Percentiles rank a stretch among this genome's conserved stretches.
phyloP scores from a whole-genome alignment of 2,113 vertebrate species.

The Empidonax traillii region DNA sequence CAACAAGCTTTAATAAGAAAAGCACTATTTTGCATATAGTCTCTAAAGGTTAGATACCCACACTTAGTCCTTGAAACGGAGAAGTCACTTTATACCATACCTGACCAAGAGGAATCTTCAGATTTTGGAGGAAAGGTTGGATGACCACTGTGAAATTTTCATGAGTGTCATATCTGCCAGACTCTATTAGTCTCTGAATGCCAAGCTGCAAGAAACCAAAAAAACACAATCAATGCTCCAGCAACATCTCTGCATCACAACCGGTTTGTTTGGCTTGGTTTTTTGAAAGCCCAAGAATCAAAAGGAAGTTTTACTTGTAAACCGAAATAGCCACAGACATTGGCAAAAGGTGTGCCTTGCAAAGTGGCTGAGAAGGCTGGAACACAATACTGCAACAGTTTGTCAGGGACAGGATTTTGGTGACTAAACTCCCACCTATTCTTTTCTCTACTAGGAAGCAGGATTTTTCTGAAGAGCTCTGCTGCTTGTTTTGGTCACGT shows the following conservation, averaged over 20 bases:
- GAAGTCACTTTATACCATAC: conserved; percentile 58
- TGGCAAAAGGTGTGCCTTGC: neutral
- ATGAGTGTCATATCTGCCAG: conserved; percentile 81
- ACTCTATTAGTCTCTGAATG: conserved; percentile 76
- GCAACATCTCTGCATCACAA: neutral
- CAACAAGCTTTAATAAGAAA: neutral
- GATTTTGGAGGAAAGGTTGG: conserved; percentile 80
- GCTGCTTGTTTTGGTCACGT: neutral
- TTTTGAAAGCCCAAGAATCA: neutral
- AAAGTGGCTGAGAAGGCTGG: neutral
- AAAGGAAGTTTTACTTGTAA: neutral
- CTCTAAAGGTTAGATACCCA: neutral
- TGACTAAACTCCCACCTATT: neutral
- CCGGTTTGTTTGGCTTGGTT: neutral
- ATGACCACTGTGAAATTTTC: conserved; percentile 87
- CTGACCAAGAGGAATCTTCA: conserved; percentile 66
- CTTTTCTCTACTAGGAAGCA: neutral
- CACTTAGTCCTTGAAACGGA: neutral
- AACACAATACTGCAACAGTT: neutral
- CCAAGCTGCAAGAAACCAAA: conserved; percentile 64
- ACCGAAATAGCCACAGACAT: neutral
- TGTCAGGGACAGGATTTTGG: neutral
- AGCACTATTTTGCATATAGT: neutral
- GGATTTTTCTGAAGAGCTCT: neutral
- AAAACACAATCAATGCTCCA: neutral